Evolutionary conservation across 1,140 invertebrate genomes (phyloP), one percentile per base, ranked within the genome.

Genomic region (Microplitis demolitor): DNA sequence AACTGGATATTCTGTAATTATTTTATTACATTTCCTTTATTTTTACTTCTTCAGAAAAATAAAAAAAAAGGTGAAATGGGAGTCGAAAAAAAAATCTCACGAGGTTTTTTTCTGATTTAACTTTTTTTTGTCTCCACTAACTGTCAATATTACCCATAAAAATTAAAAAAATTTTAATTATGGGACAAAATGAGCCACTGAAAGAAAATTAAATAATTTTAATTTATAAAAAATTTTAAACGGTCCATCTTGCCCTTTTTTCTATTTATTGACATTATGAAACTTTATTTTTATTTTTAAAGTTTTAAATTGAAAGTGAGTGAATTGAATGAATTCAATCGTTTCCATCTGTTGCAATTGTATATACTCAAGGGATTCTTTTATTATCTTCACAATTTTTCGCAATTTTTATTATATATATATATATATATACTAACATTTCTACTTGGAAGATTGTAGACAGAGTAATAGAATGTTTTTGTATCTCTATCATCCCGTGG

Each of bases 1-100:
- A 24, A 82, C 83, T 13, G 91, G 91, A 68, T 96, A 96, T 83
- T 91, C 93, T 14, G 95, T 96, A 80, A 90, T 90, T 89, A 78
- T 79, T 77, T 70, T 78, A 79, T 78, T 71, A 79, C 54, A 34
- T 58, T 64, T 39, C 24, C 24, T 24, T 50, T 50, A 50, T 50
- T 50, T 50, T 6, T 50, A 50, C 1, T 50, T 50, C 45, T 50
- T 8, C 45, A 8, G 6, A 50, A 50, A 50, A 8, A 8, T 1
- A 8, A 8, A 8, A 8, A 50, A 50, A 50, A 50, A 2, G 6
- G 13, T 8, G 45, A 50, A 50, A 50, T 50, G 6, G 45, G 45
- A 50, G 24, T 24, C 24, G 1, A 24, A 24, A 24, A 2, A 2
- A 24, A 24, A 24, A 24, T 24, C 24, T 24, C 24, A 2, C 2